Percentiles rank a stretch among this genome's conserved stretches.
phyloP scores from a whole-genome alignment of 2,113 vertebrate genomes.

The Salvator merianae region DNA sequence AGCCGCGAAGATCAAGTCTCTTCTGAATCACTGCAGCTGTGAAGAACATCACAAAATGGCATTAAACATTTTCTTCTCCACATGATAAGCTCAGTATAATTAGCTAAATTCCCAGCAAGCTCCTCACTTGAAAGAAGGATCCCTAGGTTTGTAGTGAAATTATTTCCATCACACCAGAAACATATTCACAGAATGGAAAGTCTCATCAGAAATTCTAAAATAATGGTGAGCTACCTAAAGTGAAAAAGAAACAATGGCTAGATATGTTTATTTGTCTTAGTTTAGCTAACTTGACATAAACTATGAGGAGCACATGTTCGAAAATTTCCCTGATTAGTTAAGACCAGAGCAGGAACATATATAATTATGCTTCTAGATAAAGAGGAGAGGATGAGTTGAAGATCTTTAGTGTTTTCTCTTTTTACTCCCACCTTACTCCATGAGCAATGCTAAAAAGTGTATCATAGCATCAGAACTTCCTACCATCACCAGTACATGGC shows the following conservation, averaged over 20 bases:
- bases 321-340: background rate
- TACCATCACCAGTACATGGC: background rate
- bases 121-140: slow-evolving; percentile 28
- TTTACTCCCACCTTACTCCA: no score
- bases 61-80: slow-evolving; percentile 41
- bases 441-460: background rate
- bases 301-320: background rate
- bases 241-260: background rate
- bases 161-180: slow-evolving; percentile 28
- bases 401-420: no score
- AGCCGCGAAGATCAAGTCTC: slow-evolving; percentile 19
- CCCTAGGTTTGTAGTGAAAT: slow-evolving; percentile 38
- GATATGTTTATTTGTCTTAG: background rate
- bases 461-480: no score
- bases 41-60: slow-evolving; percentile 37
- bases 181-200: background rate
- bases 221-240: background rate
- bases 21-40: slow-evolving; percentile 33
- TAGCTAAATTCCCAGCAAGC: slow-evolving; percentile 39
- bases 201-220: background rate
- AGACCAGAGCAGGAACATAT: background rate
- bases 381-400: background rate
- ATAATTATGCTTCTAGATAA: background rate
- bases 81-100: slow-evolving; percentile 29
- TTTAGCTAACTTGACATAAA: background rate